Conservation (phyloP, 2,113 vertebrate species). For the Ahaetulla prasina region DNA sequence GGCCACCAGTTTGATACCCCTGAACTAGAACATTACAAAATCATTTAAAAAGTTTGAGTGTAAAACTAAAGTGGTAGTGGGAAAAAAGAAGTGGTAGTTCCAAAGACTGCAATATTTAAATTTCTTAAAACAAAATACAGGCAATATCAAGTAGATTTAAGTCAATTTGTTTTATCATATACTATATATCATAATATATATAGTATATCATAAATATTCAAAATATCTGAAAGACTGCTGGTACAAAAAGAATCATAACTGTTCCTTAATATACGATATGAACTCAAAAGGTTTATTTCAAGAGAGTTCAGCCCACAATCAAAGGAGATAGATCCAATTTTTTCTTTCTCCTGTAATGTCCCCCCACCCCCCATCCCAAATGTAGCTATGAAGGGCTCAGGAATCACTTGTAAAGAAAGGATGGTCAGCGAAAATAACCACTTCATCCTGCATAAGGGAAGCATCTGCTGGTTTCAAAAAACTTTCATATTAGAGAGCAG, state of each 20-base stretch:
- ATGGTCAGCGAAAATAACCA: not conserved
- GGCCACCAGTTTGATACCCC: too few species aligned
- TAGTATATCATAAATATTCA: not conserved
- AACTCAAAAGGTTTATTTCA: not conserved
- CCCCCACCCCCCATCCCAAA: not conserved
- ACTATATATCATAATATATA: not conserved
- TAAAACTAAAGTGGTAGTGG: not conserved
- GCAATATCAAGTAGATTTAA: not conserved
- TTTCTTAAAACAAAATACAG: not conserved
- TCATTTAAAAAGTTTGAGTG: not conserved
- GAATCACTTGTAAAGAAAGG: not conserved
- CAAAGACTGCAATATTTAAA: not conserved
- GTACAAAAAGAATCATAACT: not conserved
- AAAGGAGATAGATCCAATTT: not conserved
- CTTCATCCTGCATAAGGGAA: not conserved
- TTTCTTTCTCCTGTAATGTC: not conserved
- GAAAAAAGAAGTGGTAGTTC: not conserved
- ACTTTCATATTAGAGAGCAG: not conserved
- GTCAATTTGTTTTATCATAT: not conserved
- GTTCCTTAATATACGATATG: not conserved
- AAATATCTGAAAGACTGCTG: not conserved
- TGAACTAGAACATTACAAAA: not conserved
- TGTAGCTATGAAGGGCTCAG: not conserved
- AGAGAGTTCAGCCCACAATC: not conserved
- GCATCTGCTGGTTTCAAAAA: not conserved